A percentile compares a stretch with the other conserved stretches of the same genome.
Conservation (phyloP, 2,888 invertebrate genomes). For the Drosophila putrida region DNA sequence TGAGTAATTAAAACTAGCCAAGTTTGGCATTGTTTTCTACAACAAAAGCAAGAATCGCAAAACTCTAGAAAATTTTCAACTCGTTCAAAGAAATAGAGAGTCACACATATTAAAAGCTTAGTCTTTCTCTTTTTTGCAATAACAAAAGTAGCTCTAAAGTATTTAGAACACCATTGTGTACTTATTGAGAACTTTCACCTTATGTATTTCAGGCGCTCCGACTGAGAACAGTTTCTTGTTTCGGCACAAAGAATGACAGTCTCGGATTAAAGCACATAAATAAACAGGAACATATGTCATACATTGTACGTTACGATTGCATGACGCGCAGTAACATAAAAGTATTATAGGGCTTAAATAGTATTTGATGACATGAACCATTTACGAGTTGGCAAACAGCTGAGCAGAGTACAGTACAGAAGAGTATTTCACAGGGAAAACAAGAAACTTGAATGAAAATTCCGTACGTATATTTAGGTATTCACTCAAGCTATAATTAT, state of each 20-base stretch:
- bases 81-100: background rate
- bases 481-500: too few species aligned
- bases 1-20: slow-evolving; percentile 40
- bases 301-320: slow-evolving; percentile 15
- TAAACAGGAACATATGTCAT: slow-evolving; percentile 15
- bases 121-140: slow-evolving; percentile 27
- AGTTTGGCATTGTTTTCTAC: slow-evolving; percentile 18
- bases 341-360: slow-evolving; percentile 37
- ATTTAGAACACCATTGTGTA: slow-evolving; percentile 34
- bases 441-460: too few species aligned
- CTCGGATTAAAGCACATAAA: slow-evolving; percentile 28
- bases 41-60: slow-evolving; percentile 24
- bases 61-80: slow-evolving; percentile 28
- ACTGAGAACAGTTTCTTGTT: background rate
- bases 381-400: background rate
- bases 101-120: background rate
- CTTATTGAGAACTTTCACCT: slow-evolving; percentile 38
- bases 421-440: background rate
- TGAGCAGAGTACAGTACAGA: background rate
- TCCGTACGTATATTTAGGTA: too few species aligned
- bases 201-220: slow-evolving; percentile 3
- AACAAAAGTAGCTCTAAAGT: slow-evolving; percentile 29
- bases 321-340: slow-evolving; percentile 31
- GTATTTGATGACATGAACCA: slow-evolving; percentile 13
- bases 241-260: slow-evolving; percentile 5